Evolutionary conservation across 2,797 vertebrate genomes (phyloP).

Genomic region (Psittacula echo): DNA sequence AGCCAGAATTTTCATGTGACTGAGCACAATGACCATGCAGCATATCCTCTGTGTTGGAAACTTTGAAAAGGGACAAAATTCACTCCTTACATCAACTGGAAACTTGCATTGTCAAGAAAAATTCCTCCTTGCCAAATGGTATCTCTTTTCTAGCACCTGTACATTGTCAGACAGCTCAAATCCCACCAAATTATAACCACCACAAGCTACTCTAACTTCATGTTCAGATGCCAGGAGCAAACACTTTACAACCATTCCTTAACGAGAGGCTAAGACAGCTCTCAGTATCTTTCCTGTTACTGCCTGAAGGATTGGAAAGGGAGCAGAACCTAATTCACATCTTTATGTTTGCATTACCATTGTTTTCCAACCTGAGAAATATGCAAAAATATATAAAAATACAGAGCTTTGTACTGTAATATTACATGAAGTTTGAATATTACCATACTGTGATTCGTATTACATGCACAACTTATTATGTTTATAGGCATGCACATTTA

Average conservation of each 20-base stretch:
- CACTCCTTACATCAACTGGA: neutral
- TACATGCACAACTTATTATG: neutral
- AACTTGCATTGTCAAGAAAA: neutral
- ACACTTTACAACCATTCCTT: neutral
- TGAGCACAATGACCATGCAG: neutral
- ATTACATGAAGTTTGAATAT: neutral
- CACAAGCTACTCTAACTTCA: neutral
- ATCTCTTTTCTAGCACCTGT: neutral
- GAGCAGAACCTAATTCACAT: neutral
- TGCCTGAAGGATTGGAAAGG: neutral
- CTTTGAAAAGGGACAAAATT: neutral
- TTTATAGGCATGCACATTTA: neutral
- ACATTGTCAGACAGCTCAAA: neutral
- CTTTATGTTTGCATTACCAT: neutral
- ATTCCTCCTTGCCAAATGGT: neutral
- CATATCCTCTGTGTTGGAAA: neutral
- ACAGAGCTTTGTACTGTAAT: neutral
- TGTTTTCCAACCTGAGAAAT: neutral
- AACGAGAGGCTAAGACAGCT: neutral
- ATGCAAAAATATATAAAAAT: neutral
- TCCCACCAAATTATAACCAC: neutral
- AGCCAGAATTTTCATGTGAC: neutral
- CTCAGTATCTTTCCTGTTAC: neutral
- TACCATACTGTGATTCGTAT: neutral
- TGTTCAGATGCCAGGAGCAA: neutral